Evolutionary conservation across 2,888 invertebrate genomes (phyloP).

Genomic region (Thecophora atra): DNA sequence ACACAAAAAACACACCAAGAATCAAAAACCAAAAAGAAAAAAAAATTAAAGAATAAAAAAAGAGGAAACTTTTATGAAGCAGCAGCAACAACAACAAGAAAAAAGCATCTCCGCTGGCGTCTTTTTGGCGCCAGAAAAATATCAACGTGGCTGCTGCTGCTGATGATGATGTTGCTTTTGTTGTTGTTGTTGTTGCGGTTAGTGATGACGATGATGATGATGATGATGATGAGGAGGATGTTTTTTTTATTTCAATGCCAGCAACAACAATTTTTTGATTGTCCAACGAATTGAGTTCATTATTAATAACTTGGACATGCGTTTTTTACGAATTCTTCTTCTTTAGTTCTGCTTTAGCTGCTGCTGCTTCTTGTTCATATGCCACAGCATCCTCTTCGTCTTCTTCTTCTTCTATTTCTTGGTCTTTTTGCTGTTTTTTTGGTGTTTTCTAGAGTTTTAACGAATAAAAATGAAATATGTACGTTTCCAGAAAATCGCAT

Average conservation of each 20-base stretch:
- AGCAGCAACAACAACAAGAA: conserved; percentile 19
- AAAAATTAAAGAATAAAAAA: conserved; percentile 16
- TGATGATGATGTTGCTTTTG: background rate
- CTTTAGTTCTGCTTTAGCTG: background rate
- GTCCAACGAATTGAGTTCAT: conserved; percentile 35
- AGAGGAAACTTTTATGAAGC: conserved; percentile 21
- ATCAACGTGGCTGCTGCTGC: conserved; percentile 19
- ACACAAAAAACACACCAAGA: conserved; percentile 15
- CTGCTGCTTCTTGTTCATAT: background rate
- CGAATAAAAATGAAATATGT: no score
- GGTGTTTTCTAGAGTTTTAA: no score
- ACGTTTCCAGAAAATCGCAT: no score
- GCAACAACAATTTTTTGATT: conserved; percentile 19
- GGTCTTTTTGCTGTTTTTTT: conserved; percentile 2
- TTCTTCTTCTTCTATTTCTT: background rate
- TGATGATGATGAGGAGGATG: background rate
- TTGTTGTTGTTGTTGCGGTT: background rate
- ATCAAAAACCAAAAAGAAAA: background rate
- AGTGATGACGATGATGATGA: conserved; percentile 14
- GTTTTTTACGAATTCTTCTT: conserved; percentile 4
- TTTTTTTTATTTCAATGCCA: background rate
- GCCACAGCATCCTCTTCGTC: background rate
- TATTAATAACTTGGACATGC: conserved; percentile 33
- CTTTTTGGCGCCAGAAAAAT: conserved; percentile 62
- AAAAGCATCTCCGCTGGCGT: conserved; percentile 44